Evolutionary conservation across 2,113 vertebrate species (phyloP).

Genomic region (Hipposideros armiger): DNA sequence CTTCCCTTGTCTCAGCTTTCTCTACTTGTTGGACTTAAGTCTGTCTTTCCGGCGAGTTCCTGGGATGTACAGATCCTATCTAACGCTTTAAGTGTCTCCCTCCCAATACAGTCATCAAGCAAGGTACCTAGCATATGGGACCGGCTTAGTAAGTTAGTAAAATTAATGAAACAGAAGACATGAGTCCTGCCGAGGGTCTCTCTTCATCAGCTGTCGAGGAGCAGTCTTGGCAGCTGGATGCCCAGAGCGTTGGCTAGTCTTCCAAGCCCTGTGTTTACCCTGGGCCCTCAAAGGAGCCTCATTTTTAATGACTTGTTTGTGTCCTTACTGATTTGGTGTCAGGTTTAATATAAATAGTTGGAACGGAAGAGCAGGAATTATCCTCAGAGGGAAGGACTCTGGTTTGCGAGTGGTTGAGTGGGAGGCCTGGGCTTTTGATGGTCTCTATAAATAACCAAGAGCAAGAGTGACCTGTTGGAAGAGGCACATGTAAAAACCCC

Average conservation of each 20-base stretch:
- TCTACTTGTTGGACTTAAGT: background rate
- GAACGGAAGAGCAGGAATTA: slow-evolving; percentile 62
- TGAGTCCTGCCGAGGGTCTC: background rate
- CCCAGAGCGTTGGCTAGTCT: background rate
- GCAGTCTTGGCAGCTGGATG: background rate
- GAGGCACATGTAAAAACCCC: background rate
- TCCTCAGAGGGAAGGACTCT: slow-evolving; percentile 52
- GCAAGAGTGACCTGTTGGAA: slow-evolving; percentile 19
- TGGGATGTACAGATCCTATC: background rate
- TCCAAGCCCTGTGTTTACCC: slow-evolving; percentile 41
- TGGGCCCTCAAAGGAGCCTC: slow-evolving; percentile 50
- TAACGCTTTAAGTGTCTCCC: background rate
- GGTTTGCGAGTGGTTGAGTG: slow-evolving; percentile 36
- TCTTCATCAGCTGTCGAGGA: background rate
- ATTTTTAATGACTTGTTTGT: slow-evolving; percentile 70
- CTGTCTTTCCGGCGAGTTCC: background rate
- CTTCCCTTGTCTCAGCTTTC: fast-evolving
- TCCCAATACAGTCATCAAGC: fast-evolving
- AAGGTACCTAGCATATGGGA: fast-evolving
- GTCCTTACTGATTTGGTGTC: slow-evolving; percentile 70
- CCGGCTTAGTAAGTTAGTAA: background rate
- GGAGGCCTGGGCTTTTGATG: slow-evolving; percentile 39
- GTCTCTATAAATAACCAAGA: slow-evolving; percentile 65
- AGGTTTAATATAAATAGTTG: slow-evolving; percentile 76
- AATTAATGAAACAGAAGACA: background rate